These are phyloP conservation scores for Euglossa dilemma DNA, from an alignment of 1,140 invertebrate species.

Conservation along the genomic window DNA sequence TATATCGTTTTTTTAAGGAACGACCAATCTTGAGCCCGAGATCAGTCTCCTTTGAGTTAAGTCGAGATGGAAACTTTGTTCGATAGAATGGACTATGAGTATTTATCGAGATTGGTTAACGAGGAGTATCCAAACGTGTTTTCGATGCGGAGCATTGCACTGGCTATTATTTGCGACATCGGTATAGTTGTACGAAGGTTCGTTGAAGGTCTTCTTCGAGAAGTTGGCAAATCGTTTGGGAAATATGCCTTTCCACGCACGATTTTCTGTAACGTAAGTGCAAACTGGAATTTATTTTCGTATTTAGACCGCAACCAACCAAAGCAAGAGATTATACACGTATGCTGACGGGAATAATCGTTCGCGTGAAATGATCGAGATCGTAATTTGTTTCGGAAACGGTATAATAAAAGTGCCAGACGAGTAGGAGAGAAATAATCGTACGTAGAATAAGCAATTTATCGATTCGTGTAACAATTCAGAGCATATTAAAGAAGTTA, in stretches of 20 bases:
- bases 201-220: background rate
- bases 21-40: background rate
- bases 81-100: background rate
- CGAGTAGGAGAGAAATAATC: background rate
- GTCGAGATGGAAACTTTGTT: background rate
- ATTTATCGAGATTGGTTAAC: background rate
- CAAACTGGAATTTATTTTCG: conserved; percentile 33
- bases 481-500: conserved; percentile 8
- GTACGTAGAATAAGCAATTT: conserved; percentile 27
- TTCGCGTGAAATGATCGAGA: background rate
- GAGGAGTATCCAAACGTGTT: background rate
- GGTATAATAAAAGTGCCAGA: background rate
- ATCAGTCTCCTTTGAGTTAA: background rate
- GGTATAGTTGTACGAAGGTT: background rate
- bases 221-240: conserved; percentile 26
- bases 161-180: background rate
- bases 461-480: conserved; percentile 29
- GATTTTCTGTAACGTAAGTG: conserved; percentile 37
- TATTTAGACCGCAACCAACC: conserved; percentile 12
- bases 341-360: background rate
- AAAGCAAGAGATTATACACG: background rate
- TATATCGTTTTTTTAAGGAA: conserved; percentile 9
- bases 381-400: conserved; percentile 39
- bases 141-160: background rate
- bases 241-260: conserved; percentile 9